Percentiles rank a stretch among this genome's conserved stretches.
Evolutionary conservation across 1,140 invertebrate species (phyloP).

Genomic region (Spodoptera frugiperda): DNA sequence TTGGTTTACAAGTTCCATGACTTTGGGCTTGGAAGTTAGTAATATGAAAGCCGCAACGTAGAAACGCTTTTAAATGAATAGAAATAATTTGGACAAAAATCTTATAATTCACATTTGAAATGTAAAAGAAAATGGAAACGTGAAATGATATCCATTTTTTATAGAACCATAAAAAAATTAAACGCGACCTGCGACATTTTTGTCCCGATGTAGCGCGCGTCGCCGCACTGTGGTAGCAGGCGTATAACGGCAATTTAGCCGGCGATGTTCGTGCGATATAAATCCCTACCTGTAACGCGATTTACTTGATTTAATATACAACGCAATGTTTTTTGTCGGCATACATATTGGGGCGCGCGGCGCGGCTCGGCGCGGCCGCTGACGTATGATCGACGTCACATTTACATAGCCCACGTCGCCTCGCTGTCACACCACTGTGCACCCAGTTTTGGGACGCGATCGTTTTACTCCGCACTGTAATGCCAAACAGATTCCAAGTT

Average conservation of each 20-base stretch:
- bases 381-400: conserved; percentile 48
- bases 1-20: no score
- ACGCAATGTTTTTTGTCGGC: conserved; percentile 28
- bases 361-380: not conserved
- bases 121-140: no score
- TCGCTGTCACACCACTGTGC: no score
- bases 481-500: no score
- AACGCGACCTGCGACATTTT: not conserved
- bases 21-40: no score
- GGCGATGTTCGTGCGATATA: conserved; percentile 40
- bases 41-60: no score
- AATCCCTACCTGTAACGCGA: conserved; percentile 47
- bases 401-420: conserved; percentile 37
- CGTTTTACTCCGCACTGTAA: no score
- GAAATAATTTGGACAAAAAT: no score
- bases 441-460: no score
- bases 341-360: conserved; percentile 35
- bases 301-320: conserved; percentile 54
- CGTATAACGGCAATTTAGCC: conserved; percentile 41
- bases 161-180: no score
- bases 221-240: not conserved
- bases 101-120: not conserved
- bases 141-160: no score
- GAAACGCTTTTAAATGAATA: not conserved
- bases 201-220: not conserved